These are phyloP conservation scores for Pectinophora gossypiella DNA, from an alignment of 1,140 invertebrate genomes.

Conservation along the genomic window DNA sequence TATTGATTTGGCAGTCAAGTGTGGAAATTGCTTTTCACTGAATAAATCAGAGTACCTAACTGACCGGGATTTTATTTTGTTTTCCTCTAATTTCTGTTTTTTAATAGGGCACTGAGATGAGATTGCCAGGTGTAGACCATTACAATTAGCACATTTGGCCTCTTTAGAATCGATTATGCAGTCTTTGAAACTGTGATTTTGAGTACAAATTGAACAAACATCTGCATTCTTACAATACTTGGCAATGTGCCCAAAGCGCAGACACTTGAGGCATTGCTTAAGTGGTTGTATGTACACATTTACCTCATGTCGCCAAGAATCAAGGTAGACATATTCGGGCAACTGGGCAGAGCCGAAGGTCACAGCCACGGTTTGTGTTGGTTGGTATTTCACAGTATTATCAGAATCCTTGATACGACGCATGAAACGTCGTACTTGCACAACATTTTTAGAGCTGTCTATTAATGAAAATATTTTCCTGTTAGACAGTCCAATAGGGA, in stretches of 20 bases:
- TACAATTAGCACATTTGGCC: conserved; percentile 16
- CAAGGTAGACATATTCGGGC: too few species aligned
- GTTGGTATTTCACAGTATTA: not conserved
- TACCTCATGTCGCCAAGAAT: too few species aligned
- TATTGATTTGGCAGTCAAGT: not conserved
- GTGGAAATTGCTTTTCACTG: conserved; percentile 9
- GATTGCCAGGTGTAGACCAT: conserved; percentile 18
- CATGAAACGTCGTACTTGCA: conserved; percentile 8
- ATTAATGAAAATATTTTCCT: conserved; percentile 6
- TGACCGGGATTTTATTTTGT: conserved; percentile 9
- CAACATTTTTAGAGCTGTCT: conserved; percentile 1
- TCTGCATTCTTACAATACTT: conserved; percentile 27
- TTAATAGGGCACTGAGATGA: conserved; percentile 14
- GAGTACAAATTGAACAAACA: conserved; percentile 20
- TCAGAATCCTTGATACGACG: not conserved
- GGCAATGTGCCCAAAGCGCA: conserved; percentile 8
- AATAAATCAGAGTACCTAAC: conserved; percentile 11
- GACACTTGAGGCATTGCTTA: conserved; percentile 19
- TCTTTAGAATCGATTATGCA: conserved; percentile 7
- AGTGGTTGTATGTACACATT: conserved; percentile 22
- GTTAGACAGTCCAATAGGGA: not conserved
- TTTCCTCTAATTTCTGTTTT: conserved; percentile 21
- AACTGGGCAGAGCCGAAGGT: too few species aligned
- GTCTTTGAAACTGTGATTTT: conserved; percentile 16
- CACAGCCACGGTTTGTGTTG: too few species aligned